Conservation (phyloP, 2,797 vertebrate genomes). For the Muscicapa striata region DNA sequence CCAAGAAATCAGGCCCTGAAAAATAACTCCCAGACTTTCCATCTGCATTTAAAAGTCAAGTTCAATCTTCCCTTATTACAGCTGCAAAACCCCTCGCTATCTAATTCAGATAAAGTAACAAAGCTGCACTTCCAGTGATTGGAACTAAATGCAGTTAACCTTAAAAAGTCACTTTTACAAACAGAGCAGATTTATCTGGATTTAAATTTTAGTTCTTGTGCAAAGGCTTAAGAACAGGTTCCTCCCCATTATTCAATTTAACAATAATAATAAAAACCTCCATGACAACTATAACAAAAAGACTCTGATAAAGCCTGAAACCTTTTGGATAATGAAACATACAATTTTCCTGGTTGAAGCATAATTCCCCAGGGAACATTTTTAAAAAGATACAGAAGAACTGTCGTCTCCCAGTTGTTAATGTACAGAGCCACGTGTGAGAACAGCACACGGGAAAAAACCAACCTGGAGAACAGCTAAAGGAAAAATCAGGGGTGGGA, state of each 20-base stretch:
- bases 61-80: neutral
- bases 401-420: neutral
- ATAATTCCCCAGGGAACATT: conserved; percentile 27
- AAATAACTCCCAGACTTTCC: neutral
- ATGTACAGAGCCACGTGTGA: neutral
- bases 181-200: conserved; percentile 10
- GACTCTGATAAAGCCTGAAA: conserved; percentile 39
- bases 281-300: conserved; percentile 61
- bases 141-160: conserved; percentile 26
- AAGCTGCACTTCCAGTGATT: neutral
- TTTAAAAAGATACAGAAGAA: neutral
- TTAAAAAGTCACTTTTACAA: conserved; percentile 35
- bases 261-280: conserved; percentile 63
- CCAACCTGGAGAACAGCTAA: neutral
- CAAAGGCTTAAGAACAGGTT: conserved; percentile 30
- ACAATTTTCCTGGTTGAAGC: conserved; percentile 52
- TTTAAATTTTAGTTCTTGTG: conserved; percentile 23
- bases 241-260: conserved; percentile 61
- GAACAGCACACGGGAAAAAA: neutral
- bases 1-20: neutral
- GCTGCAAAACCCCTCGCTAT: neutral
- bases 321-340: conserved; percentile 55
- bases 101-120: conserved; percentile 14
- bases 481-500: neutral
- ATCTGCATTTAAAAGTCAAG: neutral